Conservation (phyloP, 2,797 vertebrate species). For the Naso thynnoides region DNA sequence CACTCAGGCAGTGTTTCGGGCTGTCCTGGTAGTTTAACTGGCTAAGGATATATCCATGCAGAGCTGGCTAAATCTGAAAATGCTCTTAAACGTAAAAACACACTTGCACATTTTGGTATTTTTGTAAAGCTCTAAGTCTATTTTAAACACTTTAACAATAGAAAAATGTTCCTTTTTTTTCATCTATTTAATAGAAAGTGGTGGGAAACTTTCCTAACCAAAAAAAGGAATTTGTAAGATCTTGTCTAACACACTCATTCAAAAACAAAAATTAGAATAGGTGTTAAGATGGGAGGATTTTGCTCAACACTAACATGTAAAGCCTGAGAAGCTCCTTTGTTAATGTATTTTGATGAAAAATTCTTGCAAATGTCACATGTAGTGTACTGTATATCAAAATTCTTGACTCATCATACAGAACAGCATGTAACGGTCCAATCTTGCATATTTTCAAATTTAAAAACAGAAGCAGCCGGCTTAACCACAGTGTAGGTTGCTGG, state of each 20-base stretch:
- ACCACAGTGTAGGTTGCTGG: too few species aligned
- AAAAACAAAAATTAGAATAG: neutral
- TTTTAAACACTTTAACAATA: too few species aligned
- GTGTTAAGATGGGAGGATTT: neutral
- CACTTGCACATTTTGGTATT: neutral
- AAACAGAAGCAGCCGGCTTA: neutral
- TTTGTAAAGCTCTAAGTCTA: too few species aligned
- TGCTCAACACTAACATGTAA: neutral
- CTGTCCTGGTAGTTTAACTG: neutral
- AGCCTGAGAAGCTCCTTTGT: neutral
- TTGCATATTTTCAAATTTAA: conserved; percentile 1
- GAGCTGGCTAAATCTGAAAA: conserved; percentile 12
- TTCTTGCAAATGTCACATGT: neutral
- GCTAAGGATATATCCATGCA: conserved; percentile 1
- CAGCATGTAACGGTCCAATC: neutral
- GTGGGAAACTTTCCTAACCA: neutral
- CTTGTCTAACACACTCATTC: neutral
- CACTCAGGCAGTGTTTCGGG: conserved; percentile 1
- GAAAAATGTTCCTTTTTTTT: too few species aligned
- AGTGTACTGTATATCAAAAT: neutral
- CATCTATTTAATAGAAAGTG: neutral
- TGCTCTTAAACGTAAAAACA: neutral
- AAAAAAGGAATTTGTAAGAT: conserved; percentile 8
- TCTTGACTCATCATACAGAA: neutral
- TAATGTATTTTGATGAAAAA: neutral